A percentile compares a stretch with the other conserved stretches of the same genome.
Evolutionary conservation across 2,888 invertebrate species (phyloP).

Genomic region (Scaptodrosophila latifasciaeformis): DNA sequence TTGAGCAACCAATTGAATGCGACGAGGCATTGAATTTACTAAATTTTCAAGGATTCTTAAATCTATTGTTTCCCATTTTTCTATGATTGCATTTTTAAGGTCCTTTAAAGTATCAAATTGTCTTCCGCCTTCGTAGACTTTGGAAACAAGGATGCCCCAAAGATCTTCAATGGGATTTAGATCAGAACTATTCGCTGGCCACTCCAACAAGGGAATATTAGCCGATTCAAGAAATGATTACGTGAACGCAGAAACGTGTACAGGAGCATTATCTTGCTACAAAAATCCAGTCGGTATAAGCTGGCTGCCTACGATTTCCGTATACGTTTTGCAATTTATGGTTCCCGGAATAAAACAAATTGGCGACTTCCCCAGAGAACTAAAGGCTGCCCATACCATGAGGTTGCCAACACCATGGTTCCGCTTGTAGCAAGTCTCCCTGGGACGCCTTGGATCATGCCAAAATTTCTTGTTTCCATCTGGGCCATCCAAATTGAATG

Average conservation of each 20-base stretch:
- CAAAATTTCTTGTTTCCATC: too few species aligned
- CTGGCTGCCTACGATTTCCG: slow-evolving; percentile 9
- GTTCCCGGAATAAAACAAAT: slow-evolving; percentile 7
- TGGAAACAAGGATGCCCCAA: slow-evolving; percentile 7
- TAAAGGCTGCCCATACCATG: too few species aligned
- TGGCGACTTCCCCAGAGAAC: slow-evolving; percentile 1
- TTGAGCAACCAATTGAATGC: not conserved
- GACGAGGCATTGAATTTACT: not conserved
- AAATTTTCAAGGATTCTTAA: too few species aligned
- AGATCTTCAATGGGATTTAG: slow-evolving; percentile 20
- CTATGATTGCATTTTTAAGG: not conserved
- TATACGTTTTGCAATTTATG: slow-evolving; percentile 8
- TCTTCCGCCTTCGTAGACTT: too few species aligned
- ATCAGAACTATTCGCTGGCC: slow-evolving; percentile 17
- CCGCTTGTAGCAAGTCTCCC: too few species aligned
- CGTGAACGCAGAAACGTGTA: slow-evolving; percentile 6
- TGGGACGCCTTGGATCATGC: too few species aligned
- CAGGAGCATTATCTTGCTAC: slow-evolving; percentile 23
- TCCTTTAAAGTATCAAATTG: not conserved
- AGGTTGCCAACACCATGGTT: too few species aligned
- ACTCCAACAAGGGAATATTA: slow-evolving; percentile 11
- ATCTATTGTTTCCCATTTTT: not conserved
- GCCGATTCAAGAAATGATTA: slow-evolving; percentile 6
- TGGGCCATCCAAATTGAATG: too few species aligned
- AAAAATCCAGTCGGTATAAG: slow-evolving; percentile 9